phyloP scores from a whole-genome alignment of 2,113 vertebrate species.

The Barnardius zonarius region DNA sequence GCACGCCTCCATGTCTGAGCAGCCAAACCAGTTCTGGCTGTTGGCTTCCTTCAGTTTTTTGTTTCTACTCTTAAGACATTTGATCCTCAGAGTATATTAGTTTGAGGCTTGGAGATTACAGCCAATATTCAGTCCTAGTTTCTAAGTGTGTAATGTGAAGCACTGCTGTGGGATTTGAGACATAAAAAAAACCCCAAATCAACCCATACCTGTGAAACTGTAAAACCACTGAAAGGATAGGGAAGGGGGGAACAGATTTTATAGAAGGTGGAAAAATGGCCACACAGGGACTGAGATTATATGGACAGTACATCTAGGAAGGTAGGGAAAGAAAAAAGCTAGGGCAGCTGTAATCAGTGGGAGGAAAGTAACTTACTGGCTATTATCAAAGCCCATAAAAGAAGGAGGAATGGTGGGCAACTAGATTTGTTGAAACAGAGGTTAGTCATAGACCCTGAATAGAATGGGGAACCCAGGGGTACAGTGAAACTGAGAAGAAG shows the following conservation, averaged over 20 bases:
- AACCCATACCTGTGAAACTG: background rate
- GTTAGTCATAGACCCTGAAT: background rate
- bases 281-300: background rate
- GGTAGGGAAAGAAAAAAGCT: background rate
- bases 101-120: background rate
- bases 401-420: background rate
- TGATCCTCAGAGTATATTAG: background rate
- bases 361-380: background rate
- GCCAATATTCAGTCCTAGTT: background rate
- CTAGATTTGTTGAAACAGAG: background rate
- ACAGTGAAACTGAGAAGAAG: background rate
- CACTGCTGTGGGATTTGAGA: background rate
- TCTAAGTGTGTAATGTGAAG: background rate
- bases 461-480: background rate
- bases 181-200: background rate
- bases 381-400: background rate
- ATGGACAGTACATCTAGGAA: background rate
- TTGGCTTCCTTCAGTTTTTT: background rate
- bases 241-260: background rate
- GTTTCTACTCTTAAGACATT: background rate
- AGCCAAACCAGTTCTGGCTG: background rate
- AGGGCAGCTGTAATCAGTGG: background rate
- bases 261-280: background rate
- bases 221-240: background rate
- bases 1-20: background rate